These are phyloP conservation scores for Drosophila serrata DNA, from an alignment of 1,140 invertebrate genomes.

Conservation along the genomic window DNA sequence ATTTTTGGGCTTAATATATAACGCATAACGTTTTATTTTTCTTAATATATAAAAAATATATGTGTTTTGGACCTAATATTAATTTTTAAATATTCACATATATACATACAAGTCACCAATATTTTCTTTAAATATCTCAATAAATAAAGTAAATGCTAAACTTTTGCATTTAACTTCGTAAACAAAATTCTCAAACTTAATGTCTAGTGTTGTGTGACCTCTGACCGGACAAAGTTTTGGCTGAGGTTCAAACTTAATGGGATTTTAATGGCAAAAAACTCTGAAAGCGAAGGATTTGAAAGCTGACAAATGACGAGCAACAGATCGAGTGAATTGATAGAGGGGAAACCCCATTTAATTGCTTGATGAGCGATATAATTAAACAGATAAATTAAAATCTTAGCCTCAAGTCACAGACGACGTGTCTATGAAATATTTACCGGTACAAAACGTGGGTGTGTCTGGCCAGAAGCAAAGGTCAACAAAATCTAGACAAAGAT, in stretches of 20 bases:
- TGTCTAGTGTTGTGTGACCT: slow-evolving; percentile 8
- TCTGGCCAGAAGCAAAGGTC: slow-evolving; percentile 3
- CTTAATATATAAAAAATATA: background rate
- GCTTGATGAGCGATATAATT: slow-evolving; percentile 15
- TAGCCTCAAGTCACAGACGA: slow-evolving; percentile 23
- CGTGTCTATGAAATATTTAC: slow-evolving; percentile 18
- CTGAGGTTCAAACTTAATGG: slow-evolving; percentile 27
- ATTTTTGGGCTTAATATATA: background rate
- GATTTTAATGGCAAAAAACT: slow-evolving; percentile 33
- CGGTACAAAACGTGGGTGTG: background rate
- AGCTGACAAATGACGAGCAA: slow-evolving; percentile 22
- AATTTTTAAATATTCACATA: background rate
- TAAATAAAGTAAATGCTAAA: background rate
- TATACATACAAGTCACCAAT: background rate
- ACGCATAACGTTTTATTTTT: background rate
- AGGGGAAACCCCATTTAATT: slow-evolving; percentile 5
- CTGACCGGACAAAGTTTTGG: slow-evolving; percentile 10
- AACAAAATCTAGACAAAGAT: background rate
- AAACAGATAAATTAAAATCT: slow-evolving; percentile 21
- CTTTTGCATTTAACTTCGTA: background rate
- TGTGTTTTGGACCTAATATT: no score
- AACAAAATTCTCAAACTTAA: background rate
- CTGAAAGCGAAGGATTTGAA: background rate
- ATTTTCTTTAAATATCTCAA: background rate
- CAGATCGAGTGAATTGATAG: slow-evolving; percentile 11